phyloP scores from a whole-genome alignment of 1,140 invertebrate species.

The Megalopta genalis region DNA sequence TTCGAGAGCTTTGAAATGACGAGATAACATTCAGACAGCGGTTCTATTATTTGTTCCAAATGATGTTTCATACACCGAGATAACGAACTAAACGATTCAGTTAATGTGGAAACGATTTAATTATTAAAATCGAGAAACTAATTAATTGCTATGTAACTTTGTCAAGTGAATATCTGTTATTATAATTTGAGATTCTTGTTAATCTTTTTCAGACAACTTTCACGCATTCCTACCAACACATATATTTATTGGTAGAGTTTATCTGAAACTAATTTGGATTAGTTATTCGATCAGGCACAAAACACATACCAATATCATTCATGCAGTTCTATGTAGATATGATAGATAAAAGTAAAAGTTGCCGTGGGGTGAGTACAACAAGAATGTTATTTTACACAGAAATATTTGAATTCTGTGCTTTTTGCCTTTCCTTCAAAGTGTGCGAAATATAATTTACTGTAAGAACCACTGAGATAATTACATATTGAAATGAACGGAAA shows the following conservation, averaged over 20 bases:
- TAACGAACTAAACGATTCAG: too few relatives aligned
- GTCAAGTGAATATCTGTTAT: too few relatives aligned
- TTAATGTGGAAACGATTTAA: too few relatives aligned
- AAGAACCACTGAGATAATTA: too few relatives aligned
- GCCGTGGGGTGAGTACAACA: constrained; percentile 67
- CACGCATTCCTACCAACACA: background rate
- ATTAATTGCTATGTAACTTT: too few relatives aligned
- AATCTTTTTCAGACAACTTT: constrained; percentile 27
- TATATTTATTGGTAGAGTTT: background rate
- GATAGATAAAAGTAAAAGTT: constrained; percentile 71
- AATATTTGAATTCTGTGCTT: constrained; percentile 15
- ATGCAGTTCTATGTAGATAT: constrained; percentile 60
- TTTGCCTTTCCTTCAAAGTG: constrained; percentile 15
- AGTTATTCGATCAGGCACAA: background rate
- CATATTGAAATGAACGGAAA: background rate
- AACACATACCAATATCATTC: constrained; percentile 2
- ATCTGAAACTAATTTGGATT: background rate
- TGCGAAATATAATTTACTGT: background rate
- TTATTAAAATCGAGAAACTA: too few relatives aligned
- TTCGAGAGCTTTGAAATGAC: constrained; percentile 41
- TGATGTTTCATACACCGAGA: constrained; percentile 45
- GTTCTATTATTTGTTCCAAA: constrained; percentile 76
- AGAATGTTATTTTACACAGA: constrained; percentile 1
- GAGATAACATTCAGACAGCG: constrained; percentile 76
- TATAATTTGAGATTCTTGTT: background rate